Evolutionary conservation across 1,140 invertebrate genomes (phyloP).

Genomic region (Ceratitis capitata): DNA sequence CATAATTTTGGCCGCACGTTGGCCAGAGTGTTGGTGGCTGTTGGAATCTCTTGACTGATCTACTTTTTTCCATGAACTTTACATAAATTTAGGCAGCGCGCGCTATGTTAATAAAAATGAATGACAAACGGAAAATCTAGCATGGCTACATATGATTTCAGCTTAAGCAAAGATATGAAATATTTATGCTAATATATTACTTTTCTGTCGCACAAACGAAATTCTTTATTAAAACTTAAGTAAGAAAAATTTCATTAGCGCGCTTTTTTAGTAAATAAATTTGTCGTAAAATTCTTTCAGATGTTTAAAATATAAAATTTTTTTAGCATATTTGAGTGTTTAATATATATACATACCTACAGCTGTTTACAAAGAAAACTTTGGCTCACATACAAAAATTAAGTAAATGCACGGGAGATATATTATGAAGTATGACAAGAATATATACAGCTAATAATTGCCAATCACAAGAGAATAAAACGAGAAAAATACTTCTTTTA

Average conservation of each 20-base stretch:
- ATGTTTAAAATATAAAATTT: too few species aligned
- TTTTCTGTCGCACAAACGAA: background rate
- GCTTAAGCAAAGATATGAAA: background rate
- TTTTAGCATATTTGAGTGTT: too few species aligned
- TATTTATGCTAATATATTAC: background rate
- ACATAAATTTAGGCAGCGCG: conserved; percentile 10
- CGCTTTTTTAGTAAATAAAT: background rate
- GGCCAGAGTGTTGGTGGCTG: background rate
- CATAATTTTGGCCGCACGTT: background rate
- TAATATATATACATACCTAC: too few species aligned
- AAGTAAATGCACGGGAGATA: too few species aligned
- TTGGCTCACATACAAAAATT: too few species aligned
- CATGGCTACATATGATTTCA: background rate
- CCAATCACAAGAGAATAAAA: too few species aligned
- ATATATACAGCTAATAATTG: too few species aligned
- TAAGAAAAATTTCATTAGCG: background rate
- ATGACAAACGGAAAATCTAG: background rate
- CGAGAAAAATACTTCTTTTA: too few species aligned
- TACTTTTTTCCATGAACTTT: background rate
- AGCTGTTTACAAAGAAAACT: too few species aligned
- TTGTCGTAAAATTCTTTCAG: too few species aligned
- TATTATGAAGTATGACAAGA: too few species aligned
- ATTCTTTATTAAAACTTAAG: background rate
- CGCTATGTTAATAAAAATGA: background rate
- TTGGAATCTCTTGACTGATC: background rate